Evolutionary conservation across 2,888 invertebrate species (phyloP), one percentile per base, ranked within the genome.

Genomic region (Pteria penguin): DNA sequence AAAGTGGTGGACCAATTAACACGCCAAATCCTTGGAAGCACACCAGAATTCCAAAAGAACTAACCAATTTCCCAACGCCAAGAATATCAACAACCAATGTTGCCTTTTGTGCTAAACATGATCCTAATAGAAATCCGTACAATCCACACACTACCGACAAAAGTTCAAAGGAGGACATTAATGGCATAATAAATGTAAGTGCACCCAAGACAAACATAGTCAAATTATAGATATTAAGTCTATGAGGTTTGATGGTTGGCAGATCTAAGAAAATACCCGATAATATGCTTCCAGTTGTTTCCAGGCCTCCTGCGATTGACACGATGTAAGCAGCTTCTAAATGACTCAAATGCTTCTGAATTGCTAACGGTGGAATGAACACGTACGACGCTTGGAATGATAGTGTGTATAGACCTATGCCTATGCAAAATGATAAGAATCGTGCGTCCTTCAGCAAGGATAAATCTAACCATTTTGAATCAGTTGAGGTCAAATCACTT

Each of bases 271-370:
- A 32, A 57, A 87, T 78, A 4, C 87, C 88, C 31, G 83, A 86
- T 14, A 79, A 33, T 29, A 98, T 95, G 93, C 98, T 95, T 62
- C 97, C 97, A 61, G 97, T 90, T 0, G 97, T 98, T 90, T 98
- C 98, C 0, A 97, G 95, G 58, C 97, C 94, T 31, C 98, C 98
- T 86, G 98, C 96, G 1, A 96, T 94, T 0, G 97, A 95, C 14
- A 98, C 94, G 72, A 98, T 93, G 89, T 95, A 94, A 4, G 95
- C 94, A 0, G 95, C 94, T 0, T 94, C 76, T 27, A 78, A 63
- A 26, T 82, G 73, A 4, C 73, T 58, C 11, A 85, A 70, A 2
- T 86, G 85, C 60, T 78, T 77, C 24, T 85, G 80, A 57, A 81
- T 75, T 1, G 83, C 84, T 0, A 87, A 70, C 18, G 82, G 82